These are phyloP conservation scores for Aramus guarauna DNA, from an alignment of 2,113 vertebrate genomes.

Conservation along the genomic window DNA sequence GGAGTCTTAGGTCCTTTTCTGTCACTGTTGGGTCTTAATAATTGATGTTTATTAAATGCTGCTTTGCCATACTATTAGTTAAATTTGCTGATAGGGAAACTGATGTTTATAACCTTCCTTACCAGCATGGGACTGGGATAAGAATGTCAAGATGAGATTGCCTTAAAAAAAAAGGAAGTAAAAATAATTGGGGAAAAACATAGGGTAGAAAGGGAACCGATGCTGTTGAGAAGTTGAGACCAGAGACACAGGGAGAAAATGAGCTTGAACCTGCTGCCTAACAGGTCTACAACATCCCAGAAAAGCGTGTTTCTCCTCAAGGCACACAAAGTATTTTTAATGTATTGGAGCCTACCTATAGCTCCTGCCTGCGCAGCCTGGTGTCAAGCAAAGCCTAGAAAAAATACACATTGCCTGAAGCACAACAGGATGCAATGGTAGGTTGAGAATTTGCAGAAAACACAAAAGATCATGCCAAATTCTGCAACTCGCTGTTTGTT, in stretches of 20 bases:
- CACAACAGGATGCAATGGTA: neutral
- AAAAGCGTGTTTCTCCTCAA: neutral
- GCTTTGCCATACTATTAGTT: neutral
- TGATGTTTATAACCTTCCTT: neutral
- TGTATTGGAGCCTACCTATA: neutral
- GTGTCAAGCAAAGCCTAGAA: neutral
- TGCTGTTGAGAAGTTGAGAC: neutral
- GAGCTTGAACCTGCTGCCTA: neutral
- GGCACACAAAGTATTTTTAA: neutral
- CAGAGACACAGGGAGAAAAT: neutral
- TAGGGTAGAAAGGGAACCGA: neutral
- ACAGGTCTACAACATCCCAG: neutral
- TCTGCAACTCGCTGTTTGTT: neutral
- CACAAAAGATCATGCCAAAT: conserved; percentile 1
- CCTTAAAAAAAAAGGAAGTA: neutral
- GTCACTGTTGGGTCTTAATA: neutral
- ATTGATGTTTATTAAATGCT: neutral
- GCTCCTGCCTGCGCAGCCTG: neutral
- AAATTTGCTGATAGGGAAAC: neutral
- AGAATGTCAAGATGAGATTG: neutral
- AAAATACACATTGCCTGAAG: neutral
- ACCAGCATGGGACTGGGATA: neutral
- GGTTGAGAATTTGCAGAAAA: neutral
- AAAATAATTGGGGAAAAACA: neutral
- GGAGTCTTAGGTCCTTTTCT: neutral